These are phyloP conservation scores for Cariama cristata DNA, from an alignment of 2,113 vertebrate genomes.

Conservation along the genomic window DNA sequence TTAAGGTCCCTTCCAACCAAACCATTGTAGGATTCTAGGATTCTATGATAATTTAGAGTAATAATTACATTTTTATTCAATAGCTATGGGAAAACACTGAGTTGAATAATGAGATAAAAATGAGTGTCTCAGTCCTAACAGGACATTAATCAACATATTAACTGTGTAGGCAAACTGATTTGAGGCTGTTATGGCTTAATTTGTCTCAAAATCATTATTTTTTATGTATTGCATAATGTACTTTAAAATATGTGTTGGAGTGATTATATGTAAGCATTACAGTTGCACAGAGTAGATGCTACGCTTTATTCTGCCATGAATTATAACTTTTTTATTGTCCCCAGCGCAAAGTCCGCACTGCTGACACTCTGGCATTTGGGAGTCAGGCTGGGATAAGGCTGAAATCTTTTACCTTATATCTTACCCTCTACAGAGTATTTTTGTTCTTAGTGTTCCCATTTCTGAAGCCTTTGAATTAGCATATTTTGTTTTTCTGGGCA, in stretches of 20 bases:
- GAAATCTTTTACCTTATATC: neutral
- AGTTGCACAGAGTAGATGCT: neutral
- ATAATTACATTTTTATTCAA: conserved; percentile 83
- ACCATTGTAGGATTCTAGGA: neutral
- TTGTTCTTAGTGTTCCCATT: accelerated
- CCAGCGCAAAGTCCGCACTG: neutral
- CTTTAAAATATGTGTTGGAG: conserved; percentile 49
- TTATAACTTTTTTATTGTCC: neutral
- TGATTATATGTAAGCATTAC: conserved; percentile 6
- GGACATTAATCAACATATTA: conserved; percentile 85
- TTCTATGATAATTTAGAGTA: conserved; percentile 64
- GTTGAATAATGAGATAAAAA: conserved; percentile 82
- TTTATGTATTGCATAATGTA: conserved; percentile 72
- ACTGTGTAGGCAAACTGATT: conserved; percentile 79
- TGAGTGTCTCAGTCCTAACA: conserved; percentile 76
- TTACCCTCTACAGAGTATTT: accelerated
- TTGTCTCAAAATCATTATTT: conserved; percentile 81
- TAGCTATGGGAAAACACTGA: conserved; percentile 77
- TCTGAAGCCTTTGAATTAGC: neutral
- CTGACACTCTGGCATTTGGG: neutral
- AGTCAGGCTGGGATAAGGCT: neutral
- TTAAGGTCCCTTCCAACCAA: neutral
- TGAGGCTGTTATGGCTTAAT: conserved; percentile 75
- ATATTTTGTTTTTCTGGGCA: neutral
- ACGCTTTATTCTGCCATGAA: neutral